Evolutionary conservation across 2,888 invertebrate species (phyloP).

Genomic region (Oligia fasciuncula): DNA sequence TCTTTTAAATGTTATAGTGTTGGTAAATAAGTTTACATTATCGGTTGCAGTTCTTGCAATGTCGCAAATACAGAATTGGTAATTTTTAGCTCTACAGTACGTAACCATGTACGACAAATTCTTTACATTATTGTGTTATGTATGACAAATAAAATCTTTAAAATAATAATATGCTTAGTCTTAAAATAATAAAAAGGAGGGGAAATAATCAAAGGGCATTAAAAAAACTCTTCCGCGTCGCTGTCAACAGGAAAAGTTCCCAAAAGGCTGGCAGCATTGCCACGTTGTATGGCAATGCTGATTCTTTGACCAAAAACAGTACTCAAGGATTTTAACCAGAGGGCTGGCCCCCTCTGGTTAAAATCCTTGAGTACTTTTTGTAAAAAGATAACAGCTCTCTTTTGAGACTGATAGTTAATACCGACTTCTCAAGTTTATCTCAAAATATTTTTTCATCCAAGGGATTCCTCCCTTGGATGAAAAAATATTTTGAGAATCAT

Average conservation of each 20-base stretch:
- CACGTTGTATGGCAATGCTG: not conserved
- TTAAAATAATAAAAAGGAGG: too few species aligned
- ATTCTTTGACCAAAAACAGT: not conserved
- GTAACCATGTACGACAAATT: not conserved
- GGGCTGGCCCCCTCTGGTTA: not conserved
- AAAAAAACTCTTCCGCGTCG: not conserved
- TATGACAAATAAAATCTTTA: not conserved
- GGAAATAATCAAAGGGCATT: not conserved
- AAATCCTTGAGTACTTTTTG: not conserved
- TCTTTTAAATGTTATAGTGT: conserved; percentile 4
- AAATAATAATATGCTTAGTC: not conserved
- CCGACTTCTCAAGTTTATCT: too few species aligned
- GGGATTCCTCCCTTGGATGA: too few species aligned
- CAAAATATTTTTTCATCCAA: not conserved
- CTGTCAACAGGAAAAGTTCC: not conserved
- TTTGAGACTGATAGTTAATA: not conserved
- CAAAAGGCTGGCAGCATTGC: not conserved
- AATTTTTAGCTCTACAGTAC: not conserved
- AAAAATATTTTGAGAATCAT: too few species aligned
- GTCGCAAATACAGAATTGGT: not conserved
- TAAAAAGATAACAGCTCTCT: not conserved
- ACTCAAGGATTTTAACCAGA: too few species aligned
- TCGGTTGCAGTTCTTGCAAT: not conserved
- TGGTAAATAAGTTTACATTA: conserved; percentile 2
- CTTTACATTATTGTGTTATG: not conserved